Percentiles rank a stretch among this genome's conserved stretches.
Evolutionary conservation across 2,797 vertebrate genomes (phyloP).

Genomic region (Phoeniculus purpureus): DNA sequence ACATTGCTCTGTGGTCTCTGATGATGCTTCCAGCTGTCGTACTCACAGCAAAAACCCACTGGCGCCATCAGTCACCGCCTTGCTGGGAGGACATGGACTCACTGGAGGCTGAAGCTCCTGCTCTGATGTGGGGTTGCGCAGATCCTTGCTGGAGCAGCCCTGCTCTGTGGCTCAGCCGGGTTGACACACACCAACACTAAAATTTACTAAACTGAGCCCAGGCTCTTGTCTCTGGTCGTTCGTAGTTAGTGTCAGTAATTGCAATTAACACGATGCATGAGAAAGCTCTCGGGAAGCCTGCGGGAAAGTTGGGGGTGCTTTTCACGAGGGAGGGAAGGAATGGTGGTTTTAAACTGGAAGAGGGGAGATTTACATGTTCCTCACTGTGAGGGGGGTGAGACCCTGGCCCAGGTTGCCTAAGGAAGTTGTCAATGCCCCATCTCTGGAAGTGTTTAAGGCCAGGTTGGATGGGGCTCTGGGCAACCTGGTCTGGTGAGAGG

Average conservation of each 20-base stretch:
- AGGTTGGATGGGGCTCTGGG: neutral
- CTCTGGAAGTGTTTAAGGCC: neutral
- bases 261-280: neutral
- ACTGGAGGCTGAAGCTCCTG: neutral
- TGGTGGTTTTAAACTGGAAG: neutral
- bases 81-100: fast-evolving
- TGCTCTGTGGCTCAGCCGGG: neutral
- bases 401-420: neutral
- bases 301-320: neutral
- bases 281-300: neutral
- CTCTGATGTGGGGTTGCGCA: neutral
- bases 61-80: fast-evolving
- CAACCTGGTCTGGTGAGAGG: neutral
- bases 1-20: neutral
- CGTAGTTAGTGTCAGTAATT: neutral
- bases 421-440: neutral
- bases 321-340: neutral
- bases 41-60: neutral
- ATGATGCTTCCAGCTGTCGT: neutral
- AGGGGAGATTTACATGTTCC: neutral
- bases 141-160: neutral
- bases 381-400: neutral
- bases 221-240: neutral
- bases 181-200: slow-evolving; percentile 48
- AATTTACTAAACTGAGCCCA: slow-evolving; percentile 61